Evolutionary conservation across 2,888 invertebrate species (phyloP).

Genomic region (Tetropium fuscum): DNA sequence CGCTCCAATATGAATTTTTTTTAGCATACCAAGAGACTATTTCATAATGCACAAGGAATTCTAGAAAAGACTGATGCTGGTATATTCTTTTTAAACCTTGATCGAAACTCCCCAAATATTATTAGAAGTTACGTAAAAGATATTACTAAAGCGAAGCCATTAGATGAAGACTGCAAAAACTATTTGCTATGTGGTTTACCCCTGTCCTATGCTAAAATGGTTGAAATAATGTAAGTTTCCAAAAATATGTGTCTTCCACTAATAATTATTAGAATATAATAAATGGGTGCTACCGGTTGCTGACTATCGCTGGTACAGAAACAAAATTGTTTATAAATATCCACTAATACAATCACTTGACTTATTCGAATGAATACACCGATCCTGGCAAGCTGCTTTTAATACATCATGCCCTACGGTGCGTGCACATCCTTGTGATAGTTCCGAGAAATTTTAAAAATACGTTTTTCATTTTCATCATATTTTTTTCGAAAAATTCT

Average conservation of each 20-base stretch:
- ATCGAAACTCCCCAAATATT: slow-evolving; percentile 59
- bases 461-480: too few relatives aligned
- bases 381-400: too few relatives aligned
- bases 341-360: too few relatives aligned
- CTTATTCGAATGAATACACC: too few relatives aligned
- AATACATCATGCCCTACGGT: too few relatives aligned
- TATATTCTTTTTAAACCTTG: slow-evolving; percentile 59
- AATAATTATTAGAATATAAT: background rate
- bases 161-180: slow-evolving; percentile 54
- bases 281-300: too few relatives aligned
- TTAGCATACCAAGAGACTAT: slow-evolving; percentile 56
- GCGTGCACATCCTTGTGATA: too few relatives aligned
- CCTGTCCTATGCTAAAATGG: slow-evolving; percentile 53
- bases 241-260: background rate
- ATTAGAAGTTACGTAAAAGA: slow-evolving; percentile 53
- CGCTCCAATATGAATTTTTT: too few relatives aligned
- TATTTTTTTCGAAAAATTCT: too few relatives aligned
- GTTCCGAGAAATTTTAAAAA: too few relatives aligned
- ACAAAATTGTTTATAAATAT: too few relatives aligned
- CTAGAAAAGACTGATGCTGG: slow-evolving; percentile 57
- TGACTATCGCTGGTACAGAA: too few relatives aligned
- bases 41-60: slow-evolving; percentile 53
- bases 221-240: slow-evolving; percentile 56
- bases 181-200: slow-evolving; percentile 60
- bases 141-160: slow-evolving; percentile 45